Base-by-base conservation (phyloP, 1,140 invertebrate genomes). In the Drosophila punjabiensis region DNA sequence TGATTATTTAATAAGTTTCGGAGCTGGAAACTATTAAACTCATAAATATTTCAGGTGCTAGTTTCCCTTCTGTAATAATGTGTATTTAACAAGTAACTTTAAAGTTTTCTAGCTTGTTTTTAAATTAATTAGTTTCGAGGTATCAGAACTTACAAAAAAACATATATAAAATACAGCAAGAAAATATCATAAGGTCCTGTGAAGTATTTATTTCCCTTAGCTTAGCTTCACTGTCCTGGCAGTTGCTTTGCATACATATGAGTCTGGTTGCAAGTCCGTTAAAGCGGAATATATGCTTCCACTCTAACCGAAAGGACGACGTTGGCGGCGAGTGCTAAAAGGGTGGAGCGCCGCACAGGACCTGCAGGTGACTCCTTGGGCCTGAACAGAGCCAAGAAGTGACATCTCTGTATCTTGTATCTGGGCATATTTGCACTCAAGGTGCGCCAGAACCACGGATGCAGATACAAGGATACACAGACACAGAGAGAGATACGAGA, bases 391-490 rank as follows among this genome's bases (percentile, higher is more conserved):
- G 32, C 60, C 35, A 47, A 53, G 60, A 80, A 70, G 56, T 65
- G 53, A 67, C 65, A 75, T 67, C 62, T 78, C 62, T 78, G 61
- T 67, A 69, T 66, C 73, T 66, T 64, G 55, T 60, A 67, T 35
- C 50, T 71, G 65, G 64, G 55, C 39, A 77, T 80, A 88, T 86
- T 82, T 86, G 59, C 82, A 77, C 82, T 67, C 79, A 68, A 64
- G 66, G 39, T 59, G 64, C 73, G 73, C 39, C 55, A 35, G 55
- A 37, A 7, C 64, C 50, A 63, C 30, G 61, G 74, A 65, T 53
- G 43, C 56, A 79, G 53, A 80, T 43, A 65, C 64, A 33, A 35
- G 20, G 20, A 64, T 45, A 67, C 59, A 28, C 18, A 56, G 55
- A 11, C 20, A 24, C 35, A n/a, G 10, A 59, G 24, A 47, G 20